Percentiles rank a stretch among this genome's conserved stretches.
These are phyloP conservation scores for Drosophila ambigua DNA, from an alignment of 1,140 invertebrate genomes.

Conservation along the genomic window DNA sequence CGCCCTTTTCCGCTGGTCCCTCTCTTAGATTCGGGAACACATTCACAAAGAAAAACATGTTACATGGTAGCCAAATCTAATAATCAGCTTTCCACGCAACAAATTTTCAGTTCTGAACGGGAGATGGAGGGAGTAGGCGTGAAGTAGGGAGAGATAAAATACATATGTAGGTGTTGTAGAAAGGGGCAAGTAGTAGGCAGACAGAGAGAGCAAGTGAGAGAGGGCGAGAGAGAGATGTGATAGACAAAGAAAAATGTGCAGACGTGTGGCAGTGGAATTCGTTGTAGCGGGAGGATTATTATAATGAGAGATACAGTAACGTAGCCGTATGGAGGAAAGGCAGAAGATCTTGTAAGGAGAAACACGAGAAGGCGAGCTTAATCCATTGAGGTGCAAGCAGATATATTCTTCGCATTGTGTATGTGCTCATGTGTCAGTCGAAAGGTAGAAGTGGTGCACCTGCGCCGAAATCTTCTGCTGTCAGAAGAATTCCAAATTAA, in stretches of 20 bases:
- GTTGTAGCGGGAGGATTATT: too few species aligned
- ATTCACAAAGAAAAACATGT: slow-evolving; percentile 5
- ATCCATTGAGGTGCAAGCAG: too few species aligned
- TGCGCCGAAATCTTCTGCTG: too few species aligned
- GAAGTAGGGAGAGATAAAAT: slow-evolving; percentile 4
- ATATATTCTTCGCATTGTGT: too few species aligned
- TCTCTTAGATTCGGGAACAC: background rate
- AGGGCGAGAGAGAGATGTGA: background rate
- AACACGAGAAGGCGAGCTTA: too few species aligned
- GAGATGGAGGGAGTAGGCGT: background rate
- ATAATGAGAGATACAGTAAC: too few species aligned
- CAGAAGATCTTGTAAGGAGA: too few species aligned
- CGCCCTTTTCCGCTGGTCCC: background rate
- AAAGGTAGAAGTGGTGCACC: too few species aligned
- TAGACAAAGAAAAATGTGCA: too few species aligned
- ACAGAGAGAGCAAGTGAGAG: background rate
- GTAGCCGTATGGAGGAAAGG: too few species aligned
- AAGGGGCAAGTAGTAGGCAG: background rate
- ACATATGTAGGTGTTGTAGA: background rate
- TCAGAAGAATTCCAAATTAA: background rate
- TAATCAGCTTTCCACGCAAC: slow-evolving; percentile 61
- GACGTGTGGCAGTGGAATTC: too few species aligned
- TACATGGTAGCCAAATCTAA: slow-evolving; percentile 54
- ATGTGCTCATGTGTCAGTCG: too few species aligned
- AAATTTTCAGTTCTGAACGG: slow-evolving; percentile 27